A percentile compares a stretch with the other conserved stretches of the same genome.
phyloP scores from a whole-genome alignment of 2,888 invertebrate genomes.

The Ceratothoa steindachneri region DNA sequence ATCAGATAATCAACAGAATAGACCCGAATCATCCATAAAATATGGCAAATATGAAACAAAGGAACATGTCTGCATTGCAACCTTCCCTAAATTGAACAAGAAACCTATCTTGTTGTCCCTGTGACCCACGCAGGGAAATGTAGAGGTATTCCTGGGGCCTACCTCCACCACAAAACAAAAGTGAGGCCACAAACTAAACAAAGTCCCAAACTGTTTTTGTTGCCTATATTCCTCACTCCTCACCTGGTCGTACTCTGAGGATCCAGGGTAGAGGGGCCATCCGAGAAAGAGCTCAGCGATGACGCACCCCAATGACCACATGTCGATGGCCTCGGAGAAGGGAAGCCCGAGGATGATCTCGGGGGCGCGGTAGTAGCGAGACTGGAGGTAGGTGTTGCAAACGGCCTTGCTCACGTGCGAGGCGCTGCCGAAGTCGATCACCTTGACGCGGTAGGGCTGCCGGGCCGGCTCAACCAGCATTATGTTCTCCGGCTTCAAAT shows the following conservation, averaged over 20 bases:
- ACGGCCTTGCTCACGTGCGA: slow-evolving; percentile 99
- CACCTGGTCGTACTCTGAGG: slow-evolving; percentile 85
- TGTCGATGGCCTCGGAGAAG: slow-evolving; percentile 99
- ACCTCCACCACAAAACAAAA: too few relatives aligned
- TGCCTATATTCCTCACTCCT: too few relatives aligned
- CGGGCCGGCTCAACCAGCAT: slow-evolving; percentile 98
- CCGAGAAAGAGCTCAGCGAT: slow-evolving; percentile 98
- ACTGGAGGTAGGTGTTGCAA: slow-evolving; percentile 98
- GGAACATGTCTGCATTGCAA: too few relatives aligned
- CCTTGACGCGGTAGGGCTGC: slow-evolving; percentile 98
- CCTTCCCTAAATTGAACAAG: too few relatives aligned
- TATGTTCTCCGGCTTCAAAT: slow-evolving; percentile 99
- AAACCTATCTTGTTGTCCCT: too few relatives aligned
- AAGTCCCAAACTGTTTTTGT: too few relatives aligned
- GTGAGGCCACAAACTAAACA: too few relatives aligned
- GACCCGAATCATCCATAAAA: too few relatives aligned
- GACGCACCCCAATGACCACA: slow-evolving; percentile 99
- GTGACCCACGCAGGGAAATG: too few relatives aligned
- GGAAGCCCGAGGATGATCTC: slow-evolving; percentile 96
- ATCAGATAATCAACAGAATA: too few relatives aligned
- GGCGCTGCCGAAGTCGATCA: slow-evolving; percentile 99
- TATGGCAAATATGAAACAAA: too few relatives aligned
- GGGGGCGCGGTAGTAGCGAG: slow-evolving; percentile 95
- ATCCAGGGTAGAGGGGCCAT: slow-evolving; percentile 98
- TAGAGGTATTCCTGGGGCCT: too few relatives aligned